phyloP scores from a whole-genome alignment of 1,140 invertebrate species.

The Drosophila auraria region DNA sequence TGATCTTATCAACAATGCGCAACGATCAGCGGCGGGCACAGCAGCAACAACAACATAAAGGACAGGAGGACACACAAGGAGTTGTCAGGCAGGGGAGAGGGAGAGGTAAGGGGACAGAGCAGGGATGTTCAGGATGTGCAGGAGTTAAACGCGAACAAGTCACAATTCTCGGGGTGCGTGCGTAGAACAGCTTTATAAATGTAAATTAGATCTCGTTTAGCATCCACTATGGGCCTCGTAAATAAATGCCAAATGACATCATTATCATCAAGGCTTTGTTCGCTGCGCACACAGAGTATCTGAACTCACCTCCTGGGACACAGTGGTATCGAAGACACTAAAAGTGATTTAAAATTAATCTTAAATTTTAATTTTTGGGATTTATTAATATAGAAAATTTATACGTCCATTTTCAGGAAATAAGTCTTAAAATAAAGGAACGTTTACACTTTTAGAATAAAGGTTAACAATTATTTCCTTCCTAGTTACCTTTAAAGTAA shows the following conservation, averaged over 20 bases:
- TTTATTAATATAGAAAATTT: too few relatives aligned
- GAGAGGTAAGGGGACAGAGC: background rate
- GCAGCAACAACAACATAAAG: slow-evolving; percentile 48
- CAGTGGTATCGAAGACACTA: slow-evolving; percentile 5
- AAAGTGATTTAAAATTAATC: background rate
- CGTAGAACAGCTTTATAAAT: slow-evolving; percentile 85
- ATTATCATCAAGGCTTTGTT: slow-evolving; percentile 79
- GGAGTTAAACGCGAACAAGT: slow-evolving; percentile 53
- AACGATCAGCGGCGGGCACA: slow-evolving; percentile 61
- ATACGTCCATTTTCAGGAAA: too few relatives aligned
- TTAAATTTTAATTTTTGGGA: too few relatives aligned
- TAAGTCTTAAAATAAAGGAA: too few relatives aligned
- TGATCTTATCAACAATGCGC: slow-evolving; percentile 79
- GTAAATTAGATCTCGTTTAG: slow-evolving; percentile 85
- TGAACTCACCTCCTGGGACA: background rate
- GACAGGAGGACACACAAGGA: slow-evolving; percentile 77
- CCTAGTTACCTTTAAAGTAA: too few relatives aligned
- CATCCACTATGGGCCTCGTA: slow-evolving; percentile 81
- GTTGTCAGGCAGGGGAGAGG: slow-evolving; percentile 9
- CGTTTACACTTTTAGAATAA: too few relatives aligned
- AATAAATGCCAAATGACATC: slow-evolving; percentile 85
- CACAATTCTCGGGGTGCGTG: slow-evolving; percentile 67
- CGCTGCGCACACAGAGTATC: slow-evolving; percentile 19
- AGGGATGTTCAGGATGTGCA: slow-evolving; percentile 3
- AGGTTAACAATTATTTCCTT: too few relatives aligned